These are phyloP conservation scores for Nasua narica DNA, from an alignment of 2,797 vertebrate species.

Conservation along the genomic window DNA sequence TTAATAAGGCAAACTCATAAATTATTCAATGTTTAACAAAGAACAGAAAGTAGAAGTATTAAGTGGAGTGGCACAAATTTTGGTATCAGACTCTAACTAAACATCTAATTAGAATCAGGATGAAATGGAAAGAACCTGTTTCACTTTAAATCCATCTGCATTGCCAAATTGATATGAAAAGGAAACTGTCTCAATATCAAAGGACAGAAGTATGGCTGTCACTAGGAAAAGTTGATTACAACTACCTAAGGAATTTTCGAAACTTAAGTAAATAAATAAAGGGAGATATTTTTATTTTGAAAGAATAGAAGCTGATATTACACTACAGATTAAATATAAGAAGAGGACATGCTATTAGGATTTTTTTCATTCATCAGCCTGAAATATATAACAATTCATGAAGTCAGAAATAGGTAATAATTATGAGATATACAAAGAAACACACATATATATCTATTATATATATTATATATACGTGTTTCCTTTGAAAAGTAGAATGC, in stretches of 20 bases:
- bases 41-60: slow-evolving; percentile 3
- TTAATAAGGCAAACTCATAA: slow-evolving; percentile 37
- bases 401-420: neutral
- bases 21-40: slow-evolving; percentile 26
- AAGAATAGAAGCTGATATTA: neutral
- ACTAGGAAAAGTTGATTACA: neutral
- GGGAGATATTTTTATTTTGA: neutral
- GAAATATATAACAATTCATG: neutral
- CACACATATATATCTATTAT: neutral
- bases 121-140: neutral
- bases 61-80: neutral
- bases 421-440: neutral
- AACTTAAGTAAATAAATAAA: neutral
- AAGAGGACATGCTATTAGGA: neutral
- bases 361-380: neutral
- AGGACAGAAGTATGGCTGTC: neutral
- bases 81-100: neutral
- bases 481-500: neutral
- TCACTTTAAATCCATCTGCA: slow-evolving; percentile 21
- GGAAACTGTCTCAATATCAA: neutral
- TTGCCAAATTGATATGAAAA: neutral
- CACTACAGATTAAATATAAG: neutral
- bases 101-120: neutral
- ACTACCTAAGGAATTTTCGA: neutral
- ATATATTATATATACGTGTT: neutral